These are phyloP conservation scores for Valencia hispanica DNA, from an alignment of 2,797 vertebrate species.

Conservation along the genomic window DNA sequence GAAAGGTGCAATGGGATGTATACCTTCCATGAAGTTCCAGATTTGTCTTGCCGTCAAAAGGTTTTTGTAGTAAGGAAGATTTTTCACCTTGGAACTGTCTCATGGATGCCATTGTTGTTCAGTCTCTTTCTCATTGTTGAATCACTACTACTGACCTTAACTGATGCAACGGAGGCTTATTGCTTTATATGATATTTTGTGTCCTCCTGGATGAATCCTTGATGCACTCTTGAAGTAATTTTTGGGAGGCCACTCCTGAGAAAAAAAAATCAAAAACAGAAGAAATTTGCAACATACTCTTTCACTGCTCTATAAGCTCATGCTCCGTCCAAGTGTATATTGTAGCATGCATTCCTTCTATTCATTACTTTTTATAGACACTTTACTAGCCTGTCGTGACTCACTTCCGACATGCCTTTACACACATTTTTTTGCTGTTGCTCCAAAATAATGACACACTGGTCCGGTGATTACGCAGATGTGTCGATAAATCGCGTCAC, in stretches of 20 bases:
- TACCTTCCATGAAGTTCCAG: too few species aligned
- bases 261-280: neutral
- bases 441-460: slow-evolving; percentile 28
- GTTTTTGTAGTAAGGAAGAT: too few species aligned
- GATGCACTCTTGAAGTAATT: neutral
- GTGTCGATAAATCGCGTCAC: slow-evolving; percentile 19
- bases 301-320: neutral
- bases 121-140: too few species aligned
- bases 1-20: too few species aligned
- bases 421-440: slow-evolving; percentile 8
- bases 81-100: too few species aligned
- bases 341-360: neutral
- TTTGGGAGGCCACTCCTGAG: neutral
- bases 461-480: slow-evolving; percentile 12
- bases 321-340: neutral
- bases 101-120: too few species aligned
- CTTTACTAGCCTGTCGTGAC: neutral
- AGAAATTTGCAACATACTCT: too few species aligned
- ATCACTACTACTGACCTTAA: too few species aligned
- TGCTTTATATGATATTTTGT: neutral
- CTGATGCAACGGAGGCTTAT: too few species aligned
- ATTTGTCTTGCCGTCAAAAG: too few species aligned
- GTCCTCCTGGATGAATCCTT: neutral
- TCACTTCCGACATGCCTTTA: slow-evolving; percentile 13
- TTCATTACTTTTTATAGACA: slow-evolving; percentile 11